A percentile compares a stretch with the other conserved stretches of the same genome.
Evolutionary conservation across 2,113 vertebrate genomes (phyloP).

Genomic region (Ailurus styani): DNA sequence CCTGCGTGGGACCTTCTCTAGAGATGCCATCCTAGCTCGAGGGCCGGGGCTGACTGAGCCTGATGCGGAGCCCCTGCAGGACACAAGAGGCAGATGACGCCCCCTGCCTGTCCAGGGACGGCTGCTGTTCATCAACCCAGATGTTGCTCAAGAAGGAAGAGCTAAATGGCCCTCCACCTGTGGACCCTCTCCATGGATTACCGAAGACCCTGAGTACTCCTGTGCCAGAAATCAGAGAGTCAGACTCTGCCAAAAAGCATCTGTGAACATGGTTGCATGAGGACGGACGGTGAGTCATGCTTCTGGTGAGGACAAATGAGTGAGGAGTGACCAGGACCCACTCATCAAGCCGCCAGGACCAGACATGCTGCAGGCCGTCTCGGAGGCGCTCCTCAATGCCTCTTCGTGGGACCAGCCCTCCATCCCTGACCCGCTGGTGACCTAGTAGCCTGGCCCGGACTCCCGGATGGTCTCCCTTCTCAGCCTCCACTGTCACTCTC

Average conservation of each 20-base stretch:
- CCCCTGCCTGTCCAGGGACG: rapidly evolving
- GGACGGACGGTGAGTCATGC: rapidly evolving
- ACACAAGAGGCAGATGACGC: rapidly evolving
- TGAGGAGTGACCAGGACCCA: rapidly evolving
- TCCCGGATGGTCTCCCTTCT: background rate
- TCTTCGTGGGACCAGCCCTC: rapidly evolving
- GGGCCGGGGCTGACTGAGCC: background rate
- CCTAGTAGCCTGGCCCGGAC: rapidly evolving
- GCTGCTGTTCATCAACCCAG: rapidly evolving
- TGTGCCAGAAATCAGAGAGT: background rate
- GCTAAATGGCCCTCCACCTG: rapidly evolving
- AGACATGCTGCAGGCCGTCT: background rate
- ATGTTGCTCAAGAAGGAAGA: rapidly evolving
- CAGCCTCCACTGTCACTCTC: background rate
- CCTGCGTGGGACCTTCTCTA: background rate
- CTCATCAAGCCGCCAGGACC: background rate
- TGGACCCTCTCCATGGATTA: background rate
- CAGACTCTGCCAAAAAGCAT: background rate
- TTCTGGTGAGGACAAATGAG: rapidly evolving
- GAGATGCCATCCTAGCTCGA: background rate
- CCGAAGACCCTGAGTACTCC: background rate
- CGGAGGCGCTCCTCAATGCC: background rate
- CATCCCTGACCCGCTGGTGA: rapidly evolving
- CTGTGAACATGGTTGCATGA: rapidly evolving
- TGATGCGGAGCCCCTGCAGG: background rate